phyloP scores from a whole-genome alignment of 2,888 invertebrate species.

The Thecocarcelia acutangulata region DNA sequence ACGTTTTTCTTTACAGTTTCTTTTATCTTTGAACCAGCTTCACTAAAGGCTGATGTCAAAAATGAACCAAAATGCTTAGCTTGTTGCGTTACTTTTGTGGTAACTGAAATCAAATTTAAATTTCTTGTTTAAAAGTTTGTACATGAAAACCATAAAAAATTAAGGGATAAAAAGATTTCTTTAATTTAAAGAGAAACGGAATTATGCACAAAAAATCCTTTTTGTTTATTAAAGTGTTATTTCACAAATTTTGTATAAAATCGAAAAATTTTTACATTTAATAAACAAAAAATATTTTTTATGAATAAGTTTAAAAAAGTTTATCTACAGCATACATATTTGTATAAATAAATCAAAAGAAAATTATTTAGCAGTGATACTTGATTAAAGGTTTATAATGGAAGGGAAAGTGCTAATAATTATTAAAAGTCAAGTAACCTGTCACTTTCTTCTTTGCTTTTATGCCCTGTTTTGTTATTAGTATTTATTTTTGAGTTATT shows the following conservation, averaged over 20 bases:
- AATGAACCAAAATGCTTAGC: conserved; percentile 96
- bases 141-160: background rate
- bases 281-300: too few relatives aligned
- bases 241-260: too few relatives aligned
- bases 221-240: too few relatives aligned
- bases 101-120: conserved; percentile 83
- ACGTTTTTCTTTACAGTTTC: conserved; percentile 98
- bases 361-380: background rate
- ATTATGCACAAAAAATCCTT: too few relatives aligned
- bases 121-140: background rate
- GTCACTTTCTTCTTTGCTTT: conserved; percentile 72
- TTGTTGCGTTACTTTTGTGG: conserved; percentile 93
- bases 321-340: too few relatives aligned
- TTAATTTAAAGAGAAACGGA: too few relatives aligned
- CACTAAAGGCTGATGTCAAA: conserved; percentile 96
- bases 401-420: background rate
- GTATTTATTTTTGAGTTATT: conserved; percentile 28
- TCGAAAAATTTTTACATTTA: too few relatives aligned
- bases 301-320: too few relatives aligned
- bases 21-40: conserved; percentile 97
- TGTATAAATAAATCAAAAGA: background rate
- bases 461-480: conserved; percentile 38
- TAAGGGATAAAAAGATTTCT: background rate
- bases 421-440: conserved; percentile 72
- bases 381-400: background rate